Evolutionary conservation across 2,888 invertebrate genomes (phyloP).

Genomic region (Phoronis australis): DNA sequence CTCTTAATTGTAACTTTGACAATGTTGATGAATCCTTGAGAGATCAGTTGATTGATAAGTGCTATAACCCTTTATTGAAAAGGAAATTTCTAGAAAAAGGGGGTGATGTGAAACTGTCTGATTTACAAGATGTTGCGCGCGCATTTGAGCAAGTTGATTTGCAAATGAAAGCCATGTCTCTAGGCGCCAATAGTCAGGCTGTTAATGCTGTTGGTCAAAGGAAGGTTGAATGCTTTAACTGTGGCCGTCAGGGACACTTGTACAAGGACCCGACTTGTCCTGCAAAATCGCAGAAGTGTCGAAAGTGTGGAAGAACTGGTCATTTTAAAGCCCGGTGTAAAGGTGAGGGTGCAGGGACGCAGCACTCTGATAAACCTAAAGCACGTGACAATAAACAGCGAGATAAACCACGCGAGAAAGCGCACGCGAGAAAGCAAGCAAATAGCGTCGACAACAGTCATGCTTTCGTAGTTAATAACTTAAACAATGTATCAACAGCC

Average conservation of each 20-base stretch:
- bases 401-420: not conserved
- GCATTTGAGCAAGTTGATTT: not conserved
- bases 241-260: conserved; percentile 6
- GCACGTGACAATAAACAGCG: not conserved
- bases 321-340: conserved; percentile 8
- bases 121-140: conserved; percentile 10
- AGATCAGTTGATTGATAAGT: conserved; percentile 18
- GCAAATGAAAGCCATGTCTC: not conserved
- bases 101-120: conserved; percentile 7
- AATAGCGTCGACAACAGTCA: not conserved
- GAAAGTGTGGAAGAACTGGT: conserved; percentile 2
- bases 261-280: conserved; percentile 4
- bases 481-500: not conserved
- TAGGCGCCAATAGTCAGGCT: not conserved
- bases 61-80: conserved; percentile 6
- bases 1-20: conserved; percentile 17
- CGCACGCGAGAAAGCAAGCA: not conserved
- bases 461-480: not conserved
- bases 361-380: not conserved
- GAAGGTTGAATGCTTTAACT: too few species aligned
- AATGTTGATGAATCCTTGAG: conserved; percentile 9
- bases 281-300: conserved; percentile 4
- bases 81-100: conserved; percentile 13
- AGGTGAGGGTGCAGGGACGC: too few species aligned
- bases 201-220: not conserved